Conservation (phyloP, 1,140 invertebrate species). For the Drosophila parvula region DNA sequence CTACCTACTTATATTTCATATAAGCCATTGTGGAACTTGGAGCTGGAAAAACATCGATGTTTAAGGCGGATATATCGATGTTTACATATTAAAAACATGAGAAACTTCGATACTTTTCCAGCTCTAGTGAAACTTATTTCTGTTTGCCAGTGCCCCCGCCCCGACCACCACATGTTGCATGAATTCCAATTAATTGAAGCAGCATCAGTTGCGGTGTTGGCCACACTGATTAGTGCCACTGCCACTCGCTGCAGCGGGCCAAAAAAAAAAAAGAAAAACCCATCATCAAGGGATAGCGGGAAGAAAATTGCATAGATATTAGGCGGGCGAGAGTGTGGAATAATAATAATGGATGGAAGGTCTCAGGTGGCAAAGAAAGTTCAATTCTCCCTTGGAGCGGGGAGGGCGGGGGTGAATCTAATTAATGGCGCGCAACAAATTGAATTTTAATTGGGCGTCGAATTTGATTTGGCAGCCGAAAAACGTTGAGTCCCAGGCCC, state of each 20-base stretch:
- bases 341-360: constrained; percentile 28
- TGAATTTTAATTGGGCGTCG: constrained; percentile 82
- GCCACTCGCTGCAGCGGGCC: constrained; percentile 1
- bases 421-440: constrained; percentile 78
- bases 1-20: not conserved
- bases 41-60: too few species aligned
- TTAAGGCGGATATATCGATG: too few species aligned
- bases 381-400: constrained; percentile 21
- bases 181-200: constrained; percentile 66
- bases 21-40: too few species aligned
- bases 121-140: not conserved
- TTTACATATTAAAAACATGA: too few species aligned
- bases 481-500: constrained; percentile 4
- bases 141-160: not conserved
- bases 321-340: not conserved
- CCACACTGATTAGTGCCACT: constrained; percentile 53
- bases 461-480: constrained; percentile 71
- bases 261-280: not conserved
- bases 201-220: constrained; percentile 11
- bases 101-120: too few species aligned
- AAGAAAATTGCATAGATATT: constrained; percentile 57
- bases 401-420: constrained; percentile 51
- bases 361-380: constrained; percentile 47
- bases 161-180: constrained; percentile 71
- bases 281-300: constrained; percentile 18